A percentile compares a stretch with the other conserved stretches of the same genome.
Evolutionary conservation across 1,140 invertebrate genomes (phyloP).

Genomic region (Drosophila jambulina): DNA sequence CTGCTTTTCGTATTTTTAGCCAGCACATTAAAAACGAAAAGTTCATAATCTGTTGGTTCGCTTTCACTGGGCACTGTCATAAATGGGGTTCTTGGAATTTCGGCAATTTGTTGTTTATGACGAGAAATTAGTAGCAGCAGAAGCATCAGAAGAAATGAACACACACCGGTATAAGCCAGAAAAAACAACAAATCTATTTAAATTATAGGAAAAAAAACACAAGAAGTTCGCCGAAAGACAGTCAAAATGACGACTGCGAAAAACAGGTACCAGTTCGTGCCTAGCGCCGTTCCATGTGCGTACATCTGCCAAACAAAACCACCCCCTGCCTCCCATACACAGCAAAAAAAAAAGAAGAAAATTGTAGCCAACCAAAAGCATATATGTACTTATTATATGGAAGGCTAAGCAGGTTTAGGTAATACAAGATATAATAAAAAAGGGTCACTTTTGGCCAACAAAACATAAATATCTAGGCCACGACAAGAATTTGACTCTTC

Average conservation of each 20-base stretch:
- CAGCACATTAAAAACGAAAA: slow-evolving; percentile 20
- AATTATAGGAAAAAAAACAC: slow-evolving; percentile 35
- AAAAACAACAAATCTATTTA: slow-evolving; percentile 15
- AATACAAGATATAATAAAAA: not conserved
- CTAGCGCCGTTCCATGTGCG: slow-evolving; percentile 72
- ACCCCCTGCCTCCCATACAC: slow-evolving; percentile 17
- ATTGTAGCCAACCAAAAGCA: not conserved
- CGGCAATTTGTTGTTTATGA: slow-evolving; percentile 32
- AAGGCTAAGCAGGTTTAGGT: too few species aligned
- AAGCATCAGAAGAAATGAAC: not conserved
- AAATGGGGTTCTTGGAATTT: slow-evolving; percentile 46
- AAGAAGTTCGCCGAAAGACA: slow-evolving; percentile 36
- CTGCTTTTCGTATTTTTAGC: slow-evolving; percentile 18
- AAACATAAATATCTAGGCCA: too few species aligned
- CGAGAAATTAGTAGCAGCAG: not conserved
- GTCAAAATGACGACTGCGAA: slow-evolving; percentile 54
- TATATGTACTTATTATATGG: too few species aligned
- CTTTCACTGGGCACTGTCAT: slow-evolving; percentile 29
- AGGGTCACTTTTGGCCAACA: not conserved
- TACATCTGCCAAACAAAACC: slow-evolving; percentile 20
- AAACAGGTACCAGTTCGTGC: slow-evolving; percentile 81
- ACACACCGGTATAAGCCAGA: not conserved
- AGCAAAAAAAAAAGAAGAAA: not conserved
- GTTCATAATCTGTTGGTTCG: slow-evolving; percentile 25
- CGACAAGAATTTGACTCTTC: too few species aligned